These are phyloP conservation scores for Imbricaverruca yamaguchii DNA, from an alignment of 2,888 invertebrate genomes.

Conservation along the genomic window DNA sequence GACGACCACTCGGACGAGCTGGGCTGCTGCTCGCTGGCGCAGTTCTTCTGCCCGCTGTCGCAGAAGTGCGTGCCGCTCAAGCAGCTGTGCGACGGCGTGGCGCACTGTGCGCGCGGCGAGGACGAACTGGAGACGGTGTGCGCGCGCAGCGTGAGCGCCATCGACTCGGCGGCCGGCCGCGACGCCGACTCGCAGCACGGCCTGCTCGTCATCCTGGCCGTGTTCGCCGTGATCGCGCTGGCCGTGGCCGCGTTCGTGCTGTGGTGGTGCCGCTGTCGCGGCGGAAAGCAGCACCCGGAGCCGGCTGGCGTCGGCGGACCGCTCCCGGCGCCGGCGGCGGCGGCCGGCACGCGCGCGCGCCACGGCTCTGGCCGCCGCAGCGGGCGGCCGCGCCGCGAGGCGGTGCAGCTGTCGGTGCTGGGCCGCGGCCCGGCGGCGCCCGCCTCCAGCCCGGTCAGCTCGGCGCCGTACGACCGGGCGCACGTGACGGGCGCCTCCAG, in stretches of 20 bases:
- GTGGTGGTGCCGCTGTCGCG: conserved; percentile 28
- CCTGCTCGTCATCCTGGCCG: conserved; percentile 9
- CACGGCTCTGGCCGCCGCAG: conserved; percentile 10
- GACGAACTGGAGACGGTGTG: conserved; percentile 35
- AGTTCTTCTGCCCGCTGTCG: conserved; percentile 37
- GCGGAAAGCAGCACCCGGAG: conserved; percentile 36
- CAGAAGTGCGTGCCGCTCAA: conserved; percentile 29
- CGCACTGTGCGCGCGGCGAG: conserved; percentile 37
- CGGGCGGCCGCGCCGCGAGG: background rate
- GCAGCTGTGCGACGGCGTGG: conserved; percentile 36
- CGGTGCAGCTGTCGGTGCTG: conserved; percentile 20
- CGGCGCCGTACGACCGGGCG: conserved; percentile 48
- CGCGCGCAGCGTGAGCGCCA: conserved; percentile 23
- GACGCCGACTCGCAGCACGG: conserved; percentile 9
- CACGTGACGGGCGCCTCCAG: conserved; percentile 59
- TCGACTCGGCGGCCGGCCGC: background rate
- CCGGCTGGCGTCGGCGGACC: conserved; percentile 41
- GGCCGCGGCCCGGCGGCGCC: conserved; percentile 20
- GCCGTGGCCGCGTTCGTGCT: conserved; percentile 21
- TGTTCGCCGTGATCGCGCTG: conserved; percentile 11
- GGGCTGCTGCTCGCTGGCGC: conserved; percentile 37
- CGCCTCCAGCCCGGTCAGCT: conserved; percentile 24
- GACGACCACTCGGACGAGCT: conserved; percentile 42
- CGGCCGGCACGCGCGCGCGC: conserved; percentile 23
- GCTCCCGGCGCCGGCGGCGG: conserved; percentile 3